Percentiles rank a stretch among this genome's conserved stretches.
Evolutionary conservation across 2,113 vertebrate species (phyloP).

Genomic region (Cebidichthys violaceus): DNA sequence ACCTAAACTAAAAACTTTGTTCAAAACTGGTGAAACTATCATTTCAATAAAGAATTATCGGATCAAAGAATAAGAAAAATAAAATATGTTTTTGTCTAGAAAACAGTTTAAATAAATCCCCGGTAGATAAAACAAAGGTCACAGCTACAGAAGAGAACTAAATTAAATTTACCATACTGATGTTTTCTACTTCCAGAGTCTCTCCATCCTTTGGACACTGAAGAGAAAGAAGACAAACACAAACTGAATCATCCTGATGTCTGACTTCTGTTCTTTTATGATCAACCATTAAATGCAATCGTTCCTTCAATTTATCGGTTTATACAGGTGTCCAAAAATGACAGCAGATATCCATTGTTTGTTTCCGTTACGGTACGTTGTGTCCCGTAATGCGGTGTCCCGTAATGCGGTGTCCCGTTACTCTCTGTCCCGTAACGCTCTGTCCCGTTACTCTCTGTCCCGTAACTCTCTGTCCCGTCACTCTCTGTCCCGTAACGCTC

Average conservation of each 20-base stretch:
- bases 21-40: too few species aligned
- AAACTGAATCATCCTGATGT: background rate
- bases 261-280: background rate
- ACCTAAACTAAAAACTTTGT: too few species aligned
- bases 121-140: background rate
- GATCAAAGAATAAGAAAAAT: too few species aligned
- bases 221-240: constrained; percentile 7
- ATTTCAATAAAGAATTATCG: too few species aligned
- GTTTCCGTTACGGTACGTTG: background rate
- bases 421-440: too few species aligned
- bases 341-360: background rate
- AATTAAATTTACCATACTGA: constrained; percentile 78
- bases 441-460: too few species aligned
- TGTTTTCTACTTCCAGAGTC: constrained; percentile 69
- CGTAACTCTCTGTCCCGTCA: too few species aligned
- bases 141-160: background rate
- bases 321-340: background rate
- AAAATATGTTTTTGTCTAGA: too few species aligned
- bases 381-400: too few species aligned
- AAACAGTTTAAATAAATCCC: background rate
- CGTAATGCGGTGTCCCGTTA: background rate
- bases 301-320: background rate
- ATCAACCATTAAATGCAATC: too few species aligned
- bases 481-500: too few species aligned
- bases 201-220: constrained; percentile 80